Evolutionary conservation across 2,113 vertebrate genomes (phyloP), one percentile per base, ranked within the genome.

Genomic region (Phaethon lepturus): DNA sequence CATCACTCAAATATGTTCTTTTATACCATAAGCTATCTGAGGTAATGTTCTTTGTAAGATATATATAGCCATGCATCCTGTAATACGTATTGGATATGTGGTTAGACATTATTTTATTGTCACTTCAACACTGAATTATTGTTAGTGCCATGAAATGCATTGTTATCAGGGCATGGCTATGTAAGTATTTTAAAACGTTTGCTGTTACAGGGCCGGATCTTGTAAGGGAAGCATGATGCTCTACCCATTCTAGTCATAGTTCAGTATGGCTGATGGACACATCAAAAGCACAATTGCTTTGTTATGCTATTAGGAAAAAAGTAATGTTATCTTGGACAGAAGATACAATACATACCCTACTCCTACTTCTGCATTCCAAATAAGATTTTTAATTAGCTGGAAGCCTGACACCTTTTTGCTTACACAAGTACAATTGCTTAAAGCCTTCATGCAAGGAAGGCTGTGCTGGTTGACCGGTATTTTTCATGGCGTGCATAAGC

Each of bases 61-160:
- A 26, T 4, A 6, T 81, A 35, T 56, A 73, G 67, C 40, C 0
- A 0, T 62, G n/a, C 28, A 26, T 83, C 50, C 62, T 4, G 0
- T 68, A 77, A 66, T 50, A 47, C 17, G 7, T 59, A 10, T 40
- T 25, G 26, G 22, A 23, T 67, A 35, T 59, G 17, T 59, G 13
- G 20, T 71, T 93, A 80, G 69, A 68, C 7, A 13, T 79, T 83
- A 38, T 66, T 86, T 74, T 86, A 2, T 59, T 59, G 42, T 74
- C 59, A 40, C n/a, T 94, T 91, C 33, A 63, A 47, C 15, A 11
- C 29, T 4, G 2, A 78, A 47, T 67, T 87, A 24, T 60, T 89
- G 50, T 69, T 71, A 67, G 31, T 2, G 0, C 44, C 23, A 26
- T 71, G 52, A 89, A 28, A 31, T 68, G 24, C 60, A 50, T 84